These are phyloP conservation scores for Patella pellucida DNA, from an alignment of 2,888 invertebrate genomes.

Conservation along the genomic window DNA sequence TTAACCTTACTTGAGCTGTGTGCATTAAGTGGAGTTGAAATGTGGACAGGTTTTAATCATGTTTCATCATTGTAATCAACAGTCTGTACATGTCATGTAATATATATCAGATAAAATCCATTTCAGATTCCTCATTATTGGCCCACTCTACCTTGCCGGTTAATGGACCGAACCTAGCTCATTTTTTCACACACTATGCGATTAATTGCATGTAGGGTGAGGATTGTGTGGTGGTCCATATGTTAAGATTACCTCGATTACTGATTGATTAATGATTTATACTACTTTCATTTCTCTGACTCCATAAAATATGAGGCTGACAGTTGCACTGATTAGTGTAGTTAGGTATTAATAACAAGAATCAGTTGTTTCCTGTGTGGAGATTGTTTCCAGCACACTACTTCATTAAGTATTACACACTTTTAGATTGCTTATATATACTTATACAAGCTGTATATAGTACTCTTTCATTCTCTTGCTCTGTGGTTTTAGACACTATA, in stretches of 20 bases:
- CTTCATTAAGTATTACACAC: too few relatives aligned
- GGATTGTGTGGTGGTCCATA: conserved; percentile 20
- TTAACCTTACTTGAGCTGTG: conserved; percentile 9
- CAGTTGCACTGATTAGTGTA: neutral
- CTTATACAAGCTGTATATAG: too few relatives aligned
- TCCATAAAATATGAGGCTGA: conserved; percentile 32
- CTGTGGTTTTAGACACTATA: too few relatives aligned
- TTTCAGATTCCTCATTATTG: neutral
- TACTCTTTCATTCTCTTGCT: too few relatives aligned
- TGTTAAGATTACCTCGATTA: conserved; percentile 32
- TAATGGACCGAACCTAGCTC: conserved; percentile 6
- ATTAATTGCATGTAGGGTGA: conserved; percentile 26
- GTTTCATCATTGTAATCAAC: neutral
- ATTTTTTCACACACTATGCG: conserved; percentile 13
- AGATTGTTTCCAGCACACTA: too few relatives aligned
- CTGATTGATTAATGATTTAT: conserved; percentile 34
- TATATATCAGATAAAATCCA: neutral
- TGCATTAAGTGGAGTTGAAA: conserved; percentile 9
- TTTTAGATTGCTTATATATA: too few relatives aligned
- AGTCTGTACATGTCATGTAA: neutral
- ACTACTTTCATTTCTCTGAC: conserved; percentile 35
- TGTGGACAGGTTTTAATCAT: conserved; percentile 7
- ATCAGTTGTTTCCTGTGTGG: too few relatives aligned
- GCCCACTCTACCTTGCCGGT: neutral
- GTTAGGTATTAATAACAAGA: neutral